Evolutionary conservation across 2,113 vertebrate genomes (phyloP).

Genomic region (Neotragus pygmaeus): DNA sequence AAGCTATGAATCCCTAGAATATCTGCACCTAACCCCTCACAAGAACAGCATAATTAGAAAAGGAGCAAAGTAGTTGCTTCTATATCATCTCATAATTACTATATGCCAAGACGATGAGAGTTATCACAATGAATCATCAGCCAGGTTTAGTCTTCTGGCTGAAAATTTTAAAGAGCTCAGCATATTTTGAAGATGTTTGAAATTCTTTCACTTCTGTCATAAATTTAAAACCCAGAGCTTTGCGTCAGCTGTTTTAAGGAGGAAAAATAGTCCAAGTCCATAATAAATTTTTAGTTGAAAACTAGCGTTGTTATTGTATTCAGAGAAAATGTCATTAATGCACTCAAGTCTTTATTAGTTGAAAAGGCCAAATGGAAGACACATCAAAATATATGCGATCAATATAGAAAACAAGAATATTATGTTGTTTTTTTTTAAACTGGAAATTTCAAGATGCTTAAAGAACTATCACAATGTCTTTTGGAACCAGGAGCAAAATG

Average conservation of each 20-base stretch:
- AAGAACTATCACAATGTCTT: not conserved
- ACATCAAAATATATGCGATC: not conserved
- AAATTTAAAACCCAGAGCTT: not conserved
- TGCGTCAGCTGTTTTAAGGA: not conserved
- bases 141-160: not conserved
- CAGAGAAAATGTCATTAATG: not conserved
- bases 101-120: not conserved
- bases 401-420: not conserved
- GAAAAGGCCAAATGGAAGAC: not conserved
- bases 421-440: not conserved
- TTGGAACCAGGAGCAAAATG: not conserved
- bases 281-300: not conserved
- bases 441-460: not conserved
- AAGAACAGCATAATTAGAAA: not conserved
- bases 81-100: not conserved
- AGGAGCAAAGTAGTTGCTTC: not conserved
- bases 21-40: not conserved
- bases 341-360: not conserved
- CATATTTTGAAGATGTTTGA: not conserved
- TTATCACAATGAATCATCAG: not conserved
- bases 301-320: not conserved
- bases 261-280: not conserved
- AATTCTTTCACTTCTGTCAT: not conserved
- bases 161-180: not conserved
- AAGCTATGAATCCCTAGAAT: not conserved